Conservation (phyloP, 2,888 invertebrate species). For the Pelosia muscerda region DNA sequence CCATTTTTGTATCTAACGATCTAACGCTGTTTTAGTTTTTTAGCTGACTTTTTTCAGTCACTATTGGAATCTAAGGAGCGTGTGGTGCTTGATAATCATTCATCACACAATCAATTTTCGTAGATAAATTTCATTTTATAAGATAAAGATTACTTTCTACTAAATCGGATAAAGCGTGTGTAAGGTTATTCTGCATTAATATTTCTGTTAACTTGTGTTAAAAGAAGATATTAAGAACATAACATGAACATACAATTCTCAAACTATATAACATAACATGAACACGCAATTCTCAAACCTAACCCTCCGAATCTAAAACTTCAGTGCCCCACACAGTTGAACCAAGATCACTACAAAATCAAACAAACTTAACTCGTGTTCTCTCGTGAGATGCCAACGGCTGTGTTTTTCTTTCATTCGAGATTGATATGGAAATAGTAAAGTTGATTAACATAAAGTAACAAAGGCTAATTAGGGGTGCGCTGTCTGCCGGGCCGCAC, state of each 20-base stretch:
- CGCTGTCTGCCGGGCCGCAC: conserved; percentile 52
- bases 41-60: too few relatives aligned
- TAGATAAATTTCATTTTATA: too few relatives aligned
- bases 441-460: conserved; percentile 85
- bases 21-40: not conserved
- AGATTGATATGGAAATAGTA: conserved; percentile 56
- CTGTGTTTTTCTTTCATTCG: conserved; percentile 58
- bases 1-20: too few relatives aligned
- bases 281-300: not conserved
- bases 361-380: conserved; percentile 15
- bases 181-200: too few relatives aligned
- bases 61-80: not conserved
- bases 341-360: not conserved
- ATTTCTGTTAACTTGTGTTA: too few relatives aligned
- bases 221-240: too few relatives aligned
- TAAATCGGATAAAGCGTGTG: too few relatives aligned
- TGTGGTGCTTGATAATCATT: too few relatives aligned
- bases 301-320: not conserved
- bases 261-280: too few relatives aligned
- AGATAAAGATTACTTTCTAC: too few relatives aligned
- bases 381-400: conserved; percentile 25
- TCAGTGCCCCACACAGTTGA: not conserved
- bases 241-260: too few relatives aligned
- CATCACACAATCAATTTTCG: too few relatives aligned
- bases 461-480: conserved; percentile 81